Evolutionary conservation across 1,140 invertebrate species (phyloP), one percentile per base, ranked within the genome.

Genomic region (Halictus rubicundus): DNA sequence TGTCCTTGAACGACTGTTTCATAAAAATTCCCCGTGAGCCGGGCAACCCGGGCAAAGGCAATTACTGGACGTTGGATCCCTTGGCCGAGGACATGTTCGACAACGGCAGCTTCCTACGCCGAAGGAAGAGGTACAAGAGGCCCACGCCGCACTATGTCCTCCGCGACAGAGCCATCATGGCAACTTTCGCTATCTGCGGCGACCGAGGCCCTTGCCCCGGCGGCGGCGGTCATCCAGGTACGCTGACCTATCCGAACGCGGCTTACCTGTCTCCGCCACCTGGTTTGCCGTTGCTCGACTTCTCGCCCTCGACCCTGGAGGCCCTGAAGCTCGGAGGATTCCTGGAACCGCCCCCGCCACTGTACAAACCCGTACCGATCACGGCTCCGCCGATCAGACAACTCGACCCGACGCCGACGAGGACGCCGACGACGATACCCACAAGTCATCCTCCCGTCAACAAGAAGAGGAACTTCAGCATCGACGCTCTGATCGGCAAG

Each of bases 41-140:
- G 0, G 99, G 98, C 0, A 99, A 99, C 90, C 99, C 99, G 0
- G 98, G 98, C 0, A 99, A 99, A 89, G 99, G 99, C 0, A 99
- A 99, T 90, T 99, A 99, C 92, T 99, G 99, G 99, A 99, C 98
- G 0, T 92, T 99, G 64, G 98, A 99, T 93, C 99, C 99, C 0
- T 93, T 98, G 73, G 97, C 97, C 1, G 98, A 99, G 90, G 98
- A 99, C 89, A 99, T 99, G 99, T 99, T 99, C 89, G 99, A 99
- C 90, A 99, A 99, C 91, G 99, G 99, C 0, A 98, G 97, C 89
- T 99, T 99, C 90, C 93, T 99, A 60, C 92, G 99, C 7, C 94
- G 99, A 25, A 93, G 99, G 70, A 99, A 99, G 93, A 95, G 99
- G 32, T 99, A 98, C 94, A 99, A 99, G 91, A 94, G 98, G 64